Evolutionary conservation across 2,113 vertebrate species (phyloP), one percentile per base, ranked within the genome.

Genomic region (Leucosticte australis): DNA sequence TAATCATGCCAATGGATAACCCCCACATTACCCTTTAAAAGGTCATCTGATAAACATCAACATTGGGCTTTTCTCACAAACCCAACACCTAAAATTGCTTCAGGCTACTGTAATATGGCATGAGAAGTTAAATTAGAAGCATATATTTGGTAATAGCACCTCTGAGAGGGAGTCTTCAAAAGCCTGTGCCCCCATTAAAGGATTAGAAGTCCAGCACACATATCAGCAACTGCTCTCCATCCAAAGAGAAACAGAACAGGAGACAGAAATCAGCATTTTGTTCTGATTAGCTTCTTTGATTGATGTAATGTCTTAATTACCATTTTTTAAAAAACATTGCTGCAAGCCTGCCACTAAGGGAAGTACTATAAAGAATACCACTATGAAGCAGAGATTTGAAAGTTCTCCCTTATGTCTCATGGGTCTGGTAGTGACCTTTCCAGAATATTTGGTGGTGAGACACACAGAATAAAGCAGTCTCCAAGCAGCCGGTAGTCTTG

Each of bases 41-140:
- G 98, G 98, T 99, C 98, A 99, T 98, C 98, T 98, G 98, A 99
- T 98, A 99, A 98, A 98, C 97, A 98, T 98, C 98, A 98, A 89
- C 90, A 95, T 26, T 92, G 95, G 95, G 96, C 92, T 98, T 98
- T 98, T 98, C 98, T 98, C 98, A 99, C 97, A 98, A 97, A 98
- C 96, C 97, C 95, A 97, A 97, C 96, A 98, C 97, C 95, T 98
- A 75, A 80, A 70, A 91, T 94, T 92, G 94, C 91, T 92, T 68
- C 89, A 94, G 87, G 92, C 95, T 91, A 89, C 79, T 96, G 71
- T 82, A 97, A 97, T 97, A 94, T 4, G 64, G 95, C 97, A 98
- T 95, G 90, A 91, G 96, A 98, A 98, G 94, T 95, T 98, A 97
- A 98, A 98, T 96, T 98, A 97, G 96, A 99, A 98, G 98, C 98